Evolutionary conservation across 2,888 invertebrate species (phyloP), one percentile per base, ranked within the genome.

Genomic region (Orthosia incerta): DNA sequence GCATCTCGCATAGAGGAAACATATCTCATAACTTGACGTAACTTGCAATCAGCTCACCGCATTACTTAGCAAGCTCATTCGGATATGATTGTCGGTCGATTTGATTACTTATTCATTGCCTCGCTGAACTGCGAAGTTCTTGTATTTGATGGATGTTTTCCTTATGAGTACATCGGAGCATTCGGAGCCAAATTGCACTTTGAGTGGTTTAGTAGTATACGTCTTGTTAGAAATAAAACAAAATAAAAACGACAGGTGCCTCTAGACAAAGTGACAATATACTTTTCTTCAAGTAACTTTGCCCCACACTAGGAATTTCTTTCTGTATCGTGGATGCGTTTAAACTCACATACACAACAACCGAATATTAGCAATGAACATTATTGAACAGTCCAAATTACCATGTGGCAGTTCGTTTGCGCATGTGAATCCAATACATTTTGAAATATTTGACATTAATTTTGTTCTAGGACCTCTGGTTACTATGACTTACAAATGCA

Each of bases 11-110:
- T 59, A 61, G 13, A 77, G 83, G 83, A 80, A 78, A 68, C 64
- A 61, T 73, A 79, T 60, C 59, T 63, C 60, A 70, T 73, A 65
- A 53, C 62, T 59, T 73, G 79, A 78, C 65, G 79, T 82, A 66
- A 82, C 51, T 60, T 26, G 71, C 63, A 65, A 77, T 69, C 79
- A 77, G 48, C 61, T 62, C 31, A 59, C 76, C 65, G 53, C 71
- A 66, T 76, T 76, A 74, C 76, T 63, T 62, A 63, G 50, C 13
- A 79, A 75, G 55, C 64, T 69, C 64, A 65, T 69, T 80, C 51
- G 39, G 51, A 48, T 53, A 56, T 69, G 50, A 63, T 62, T 75
- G 62, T 62, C 61, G 68, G 60, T 74, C 39, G 26, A 31, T 80
- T 69, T 68, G 39, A 67, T 79, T 65, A 51, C 55, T 79, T 60